phyloP scores from a whole-genome alignment of 2,113 vertebrate species.

The Burhinus oedicnemus region DNA sequence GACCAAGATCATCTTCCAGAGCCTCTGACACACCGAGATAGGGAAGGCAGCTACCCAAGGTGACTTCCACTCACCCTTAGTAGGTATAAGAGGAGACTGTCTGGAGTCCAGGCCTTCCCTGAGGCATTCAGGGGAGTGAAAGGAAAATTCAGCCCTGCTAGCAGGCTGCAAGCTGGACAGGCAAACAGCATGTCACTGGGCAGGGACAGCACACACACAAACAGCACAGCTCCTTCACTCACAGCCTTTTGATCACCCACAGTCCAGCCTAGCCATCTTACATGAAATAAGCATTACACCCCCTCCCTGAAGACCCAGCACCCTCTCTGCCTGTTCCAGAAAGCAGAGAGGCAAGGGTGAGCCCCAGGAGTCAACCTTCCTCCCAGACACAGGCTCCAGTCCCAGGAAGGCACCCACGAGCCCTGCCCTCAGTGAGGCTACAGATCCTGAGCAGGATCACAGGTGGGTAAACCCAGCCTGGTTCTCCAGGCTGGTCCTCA shows the following conservation, averaged over 20 bases:
- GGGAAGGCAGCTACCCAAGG: background rate
- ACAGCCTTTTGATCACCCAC: background rate
- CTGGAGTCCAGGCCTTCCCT: background rate
- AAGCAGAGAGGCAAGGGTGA: background rate
- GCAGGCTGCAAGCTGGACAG: background rate
- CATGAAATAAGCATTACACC: rapidly evolving
- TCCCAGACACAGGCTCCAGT: background rate
- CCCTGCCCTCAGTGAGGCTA: background rate
- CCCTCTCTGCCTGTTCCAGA: background rate
- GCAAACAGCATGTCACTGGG: background rate
- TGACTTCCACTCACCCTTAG: background rate
- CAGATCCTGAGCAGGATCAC: background rate
- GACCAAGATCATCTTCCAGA: background rate
- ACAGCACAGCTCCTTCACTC: background rate
- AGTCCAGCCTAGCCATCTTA: background rate
- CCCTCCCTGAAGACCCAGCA: background rate
- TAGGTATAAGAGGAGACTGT: background rate
- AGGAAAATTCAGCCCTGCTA: background rate
- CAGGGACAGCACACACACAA: background rate
- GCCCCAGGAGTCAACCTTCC: background rate
- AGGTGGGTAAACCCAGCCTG: rapidly evolving
- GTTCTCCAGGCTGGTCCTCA: background rate
- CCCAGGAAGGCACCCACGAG: background rate
- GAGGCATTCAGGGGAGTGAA: background rate
- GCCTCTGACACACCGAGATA: background rate